Evolutionary conservation across 2,113 vertebrate species (phyloP).

Genomic region (Chionodraco myersi): DNA sequence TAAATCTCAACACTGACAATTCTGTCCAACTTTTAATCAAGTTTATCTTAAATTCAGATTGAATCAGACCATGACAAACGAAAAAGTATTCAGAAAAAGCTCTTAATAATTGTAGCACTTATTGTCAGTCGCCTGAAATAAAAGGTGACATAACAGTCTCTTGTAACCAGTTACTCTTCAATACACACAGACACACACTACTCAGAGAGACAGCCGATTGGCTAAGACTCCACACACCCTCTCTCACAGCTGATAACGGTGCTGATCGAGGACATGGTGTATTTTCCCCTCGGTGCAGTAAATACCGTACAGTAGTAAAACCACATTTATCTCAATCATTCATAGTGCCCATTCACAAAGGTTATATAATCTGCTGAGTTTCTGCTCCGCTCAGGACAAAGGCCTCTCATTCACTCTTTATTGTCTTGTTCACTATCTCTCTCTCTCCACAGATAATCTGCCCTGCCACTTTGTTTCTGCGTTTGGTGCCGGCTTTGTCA

Average conservation of each 20-base stretch:
- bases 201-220: slow-evolving; percentile 56
- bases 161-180: no score
- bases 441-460: slow-evolving; percentile 83
- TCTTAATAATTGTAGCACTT: no score
- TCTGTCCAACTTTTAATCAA: no score
- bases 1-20: no score
- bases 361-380: slow-evolving; percentile 28
- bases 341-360: slow-evolving; percentile 35
- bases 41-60: no score
- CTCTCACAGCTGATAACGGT: slow-evolving; percentile 63
- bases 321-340: slow-evolving; percentile 36
- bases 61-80: no score
- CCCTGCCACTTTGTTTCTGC: slow-evolving; percentile 89
- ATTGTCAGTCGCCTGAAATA: no score
- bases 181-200: slow-evolving; percentile 1
- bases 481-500: slow-evolving; percentile 87
- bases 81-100: no score
- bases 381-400: slow-evolving; percentile 29
- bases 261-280: slow-evolving; percentile 24
- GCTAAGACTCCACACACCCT: slow-evolving; percentile 50
- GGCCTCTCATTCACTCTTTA: not conserved
- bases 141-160: no score
- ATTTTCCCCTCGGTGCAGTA: slow-evolving; percentile 22
- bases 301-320: slow-evolving; percentile 18
- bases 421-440: not conserved